Evolutionary conservation across 2,113 vertebrate species (phyloP), one percentile per base, ranked within the genome.

Genomic region (Oceanites oceanicus): DNA sequence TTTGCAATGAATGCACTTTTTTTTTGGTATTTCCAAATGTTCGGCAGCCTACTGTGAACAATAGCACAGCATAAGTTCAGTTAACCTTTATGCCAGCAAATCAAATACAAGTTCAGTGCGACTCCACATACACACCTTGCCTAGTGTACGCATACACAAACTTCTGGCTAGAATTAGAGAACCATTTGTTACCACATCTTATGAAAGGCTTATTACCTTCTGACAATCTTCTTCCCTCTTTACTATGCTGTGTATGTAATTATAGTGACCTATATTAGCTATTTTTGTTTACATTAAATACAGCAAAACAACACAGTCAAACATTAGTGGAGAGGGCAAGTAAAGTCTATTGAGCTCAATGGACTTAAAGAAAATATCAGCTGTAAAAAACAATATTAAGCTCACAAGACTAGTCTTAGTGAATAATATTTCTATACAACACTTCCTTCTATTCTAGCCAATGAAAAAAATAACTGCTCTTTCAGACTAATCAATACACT

Each of bases 401-500:
- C 56, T 84, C 55, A 91, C 25, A 86, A 91, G 63, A 36, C 13
- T 38, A 50, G 13, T 68, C 53, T 47, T 49, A 75, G 32, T 56
- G 22, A 66, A 50, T 76, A 86, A 19, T 77, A 83, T 84, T 74
- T 94, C 72, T 94, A 63, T 68, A 72, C 21, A 65, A 89, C 50
- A 55, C 50, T 55, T 91, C 56, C 75, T 80, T 93, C 85, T 76
- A 25, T 32, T 67, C 36, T 45, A 77, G 20, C 15, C 86, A 91
- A 96, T 78, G 44, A 88, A 90, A 76, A 86, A 89, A 94, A 66
- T 34, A 47, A 30, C 53, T 66, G n/a, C 26, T 83, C 15, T 67
- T 78, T 58, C 74, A 74, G 34, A 29, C 49, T 92, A 78, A 97
- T 94, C 90, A 88, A 92, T 95, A 91, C 11, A 47, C 15, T 45